Evolutionary conservation across 2,797 vertebrate species (phyloP), one percentile per base, ranked within the genome.

Genomic region (Dallia pectoralis): DNA sequence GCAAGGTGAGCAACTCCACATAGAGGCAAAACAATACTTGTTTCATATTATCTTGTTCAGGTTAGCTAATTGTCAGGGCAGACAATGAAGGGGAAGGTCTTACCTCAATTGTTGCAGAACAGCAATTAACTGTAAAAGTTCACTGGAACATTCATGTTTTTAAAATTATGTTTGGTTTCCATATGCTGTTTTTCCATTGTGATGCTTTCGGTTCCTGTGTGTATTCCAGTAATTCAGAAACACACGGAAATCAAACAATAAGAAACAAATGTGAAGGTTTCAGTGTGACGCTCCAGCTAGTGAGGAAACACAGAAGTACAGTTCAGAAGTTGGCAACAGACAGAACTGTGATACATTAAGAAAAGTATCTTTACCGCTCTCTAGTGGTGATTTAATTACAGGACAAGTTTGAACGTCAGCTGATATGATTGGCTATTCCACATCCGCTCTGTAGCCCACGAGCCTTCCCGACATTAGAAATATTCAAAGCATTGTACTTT

Each of bases 1-100:
- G 97, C 69, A 99, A 98, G 96, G 97, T 99, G 79, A 90, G 93
- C 22, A 19, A 47, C n/a, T 9, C 0, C 5, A 3, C 53, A n/a
- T 11, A 22, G 4, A 15, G n/a, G 19, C 29, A 30, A 30, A 29
- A 4, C 61, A 4, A 29, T 32, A 63, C 61, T 63, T 59, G 25
- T 25, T 25, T 9, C 53, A 59, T 22, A 59, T 59, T 25, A 6
- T 59, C 22, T 59, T 59, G 12, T 53, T 22, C n/a, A 25, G 53
- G 25, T n/a, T 25, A 11, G 53, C 11, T 59, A 25, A 25, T 12
- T 25, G 53, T 59, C 22, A 59, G 53, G 12, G 53, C n/a, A 22
- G 22, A 59, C 22, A 59, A 25, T 59, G 4, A 56, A 56, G 22
- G 53, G 53, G 53, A 56, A 56, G 11, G 9, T 56, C 25, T 56